Percentiles rank a stretch among this genome's conserved stretches.
Evolutionary conservation across 2,888 invertebrate genomes (phyloP).

Genomic region (Argynnis bischoffii): DNA sequence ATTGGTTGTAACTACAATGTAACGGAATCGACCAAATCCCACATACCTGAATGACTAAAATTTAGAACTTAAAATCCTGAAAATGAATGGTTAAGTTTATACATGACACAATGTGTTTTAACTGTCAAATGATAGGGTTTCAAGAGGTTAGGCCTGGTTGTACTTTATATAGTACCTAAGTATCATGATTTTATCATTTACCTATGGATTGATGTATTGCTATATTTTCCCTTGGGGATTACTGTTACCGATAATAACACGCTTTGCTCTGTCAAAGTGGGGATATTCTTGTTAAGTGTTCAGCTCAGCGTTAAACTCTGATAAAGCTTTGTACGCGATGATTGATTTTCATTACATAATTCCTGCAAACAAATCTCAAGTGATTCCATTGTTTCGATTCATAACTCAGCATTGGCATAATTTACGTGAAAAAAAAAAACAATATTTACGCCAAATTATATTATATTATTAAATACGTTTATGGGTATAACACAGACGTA

Average conservation of each 20-base stretch:
- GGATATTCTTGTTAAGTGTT: conserved; percentile 17
- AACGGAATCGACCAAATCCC: no score
- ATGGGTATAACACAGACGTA: no score
- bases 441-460: no score
- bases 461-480: no score
- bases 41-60: no score
- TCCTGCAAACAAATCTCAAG: neutral
- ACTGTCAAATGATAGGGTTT: no score
- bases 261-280: conserved; percentile 24
- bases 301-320: conserved; percentile 8
- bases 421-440: neutral
- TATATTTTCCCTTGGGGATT: conserved; percentile 17
- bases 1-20: no score
- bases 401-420: neutral
- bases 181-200: neutral
- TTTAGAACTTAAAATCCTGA: no score
- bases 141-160: no score
- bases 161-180: neutral
- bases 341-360: conserved; percentile 10
- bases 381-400: neutral
- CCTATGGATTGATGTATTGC: neutral
- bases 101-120: no score
- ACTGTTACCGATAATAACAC: conserved; percentile 27
- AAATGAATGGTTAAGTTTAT: no score
- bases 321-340: conserved; percentile 13